Base-by-base conservation (phyloP, 1,140 invertebrate genomes). In the Lordiphosa collinella region DNA sequence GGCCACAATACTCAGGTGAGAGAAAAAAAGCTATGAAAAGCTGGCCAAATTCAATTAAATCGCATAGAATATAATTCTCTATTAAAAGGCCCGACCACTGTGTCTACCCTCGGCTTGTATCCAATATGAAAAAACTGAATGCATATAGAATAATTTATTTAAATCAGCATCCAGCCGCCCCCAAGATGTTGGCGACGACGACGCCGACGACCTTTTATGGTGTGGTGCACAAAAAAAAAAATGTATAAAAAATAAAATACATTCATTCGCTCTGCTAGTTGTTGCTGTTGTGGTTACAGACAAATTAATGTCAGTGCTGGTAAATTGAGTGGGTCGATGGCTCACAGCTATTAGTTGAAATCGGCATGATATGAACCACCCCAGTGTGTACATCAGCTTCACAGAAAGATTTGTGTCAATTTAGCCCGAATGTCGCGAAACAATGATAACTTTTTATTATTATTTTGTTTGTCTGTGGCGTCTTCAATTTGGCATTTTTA, bases 101-200 rank as follows among this genome's bases (percentile, higher is more conserved):
- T 29, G 50, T 13, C 11, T 14, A 13, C 25, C 25, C 22, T 12
- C 31, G n/a, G 25, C 31, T 53, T 40, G 25, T 38, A 13, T 69
- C 65, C 55, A 76, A 54, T 52, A 66, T 38, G 48, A 71, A 56
- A 62, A 58, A 80, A 78, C n/a, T 61, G 75, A 82, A 61, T 67
- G 72, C 76, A 82, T 84, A 84, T 68, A 84, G 76, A 82, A 82
- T 82, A 72, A 82, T 82, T 82, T 82, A 82, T 84, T 82, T 84
- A 82, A 82, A 82, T 84, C 78, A 72, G 71, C 66, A 79, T 63
- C 76, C 41, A 41, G 53, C 75, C 75, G 75, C 78, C 76, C 66
- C 75, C 75, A 66, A 13, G n/a, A 32, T 18, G 29, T 40, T 47
- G 12, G 36, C 52, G 40, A 35, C 62, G 51, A 55, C 75, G 41